These are phyloP conservation scores for Dolichomitus sp. DNA, from an alignment of 2,888 invertebrate genomes.

Conservation along the genomic window DNA sequence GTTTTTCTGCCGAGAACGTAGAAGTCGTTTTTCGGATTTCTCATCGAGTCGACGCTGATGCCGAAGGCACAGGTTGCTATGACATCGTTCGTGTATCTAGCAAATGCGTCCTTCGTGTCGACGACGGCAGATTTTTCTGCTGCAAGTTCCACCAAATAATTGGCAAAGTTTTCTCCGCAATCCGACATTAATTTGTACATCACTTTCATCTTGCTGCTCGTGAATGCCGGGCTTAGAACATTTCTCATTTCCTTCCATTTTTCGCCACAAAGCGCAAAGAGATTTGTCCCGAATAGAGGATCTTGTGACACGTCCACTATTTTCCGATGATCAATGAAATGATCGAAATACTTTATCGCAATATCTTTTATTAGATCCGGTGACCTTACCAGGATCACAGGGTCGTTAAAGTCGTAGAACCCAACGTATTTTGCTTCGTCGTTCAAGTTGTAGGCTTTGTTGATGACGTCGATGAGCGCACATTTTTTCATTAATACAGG, in stretches of 20 bases:
- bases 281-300: conserved; percentile 60
- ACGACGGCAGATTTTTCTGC: conserved; percentile 51
- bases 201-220: conserved; percentile 65
- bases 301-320: conserved; percentile 54
- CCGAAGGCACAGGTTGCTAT: too few relatives aligned
- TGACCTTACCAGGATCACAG: conserved; percentile 77
- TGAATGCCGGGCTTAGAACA: conserved; percentile 64
- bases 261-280: conserved; percentile 57
- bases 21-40: conserved; percentile 59
- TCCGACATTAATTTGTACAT: conserved; percentile 67
- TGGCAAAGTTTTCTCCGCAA: conserved; percentile 55
- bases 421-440: conserved; percentile 73
- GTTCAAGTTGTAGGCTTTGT: conserved; percentile 61
- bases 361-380: conserved; percentile 80
- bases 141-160: conserved; percentile 59
- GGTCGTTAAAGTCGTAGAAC: conserved; percentile 75
- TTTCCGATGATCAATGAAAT: conserved; percentile 59
- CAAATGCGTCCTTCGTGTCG: conserved; percentile 75
- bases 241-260: conserved; percentile 58
- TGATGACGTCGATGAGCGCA: conserved; percentile 38
- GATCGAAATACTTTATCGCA: conserved; percentile 70
- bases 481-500: conserved; percentile 50
- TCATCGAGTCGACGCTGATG: too few relatives aligned
- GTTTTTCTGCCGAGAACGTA: conserved; percentile 68
- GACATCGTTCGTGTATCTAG: conserved; percentile 16